Base-by-base conservation (phyloP, 1,140 invertebrate species). In the Aphis craccivora region DNA sequence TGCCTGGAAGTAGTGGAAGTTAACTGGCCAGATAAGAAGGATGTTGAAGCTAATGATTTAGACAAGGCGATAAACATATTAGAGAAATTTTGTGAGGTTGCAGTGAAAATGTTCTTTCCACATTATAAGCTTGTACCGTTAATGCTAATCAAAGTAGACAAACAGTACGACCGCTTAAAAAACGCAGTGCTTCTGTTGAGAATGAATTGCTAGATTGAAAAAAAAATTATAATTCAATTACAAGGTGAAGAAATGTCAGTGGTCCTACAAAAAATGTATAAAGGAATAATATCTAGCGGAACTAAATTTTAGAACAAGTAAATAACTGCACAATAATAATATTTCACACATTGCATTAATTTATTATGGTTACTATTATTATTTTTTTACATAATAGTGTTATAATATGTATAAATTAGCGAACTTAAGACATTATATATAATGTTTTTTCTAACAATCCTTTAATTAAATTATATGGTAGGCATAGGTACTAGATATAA, bases 1-100 rank as follows among this genome's bases (percentile, higher is more conserved):
- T 97, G 98, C 94, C 96, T 99, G 67, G 98, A 99, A 95, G 97
- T 99, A 2, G 96, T 99, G 67, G 98, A 99, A 95, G 97, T 99
- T 2, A 98, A 99, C 95, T 99, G 98, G 95, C 98, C 98, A 1
- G 97, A 99, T 67, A 99, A 98, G 0, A 96, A 99, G 40, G 99
- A 99, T 95, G 98, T 99, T 84, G 96, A 97, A 89, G 96, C 97
- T 1, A 97, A 97, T 43, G 97, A 98, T 95, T 96, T 98, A 14
- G 96, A 97, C 48, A 96, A 96, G 83, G 98, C 98, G 81, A 96
- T 97, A 7, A 96, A 97, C 91, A 98, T 98, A 25, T 95, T 99
- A n/a, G 96, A 97, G 94, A 97, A 97, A 94, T 99, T 98, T 98
- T 98, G 98, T 95, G 97, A 98, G n/a, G n/a, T 94, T 97, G 98